Evolutionary conservation across 1,140 invertebrate species (phyloP).

Genomic region (Galendromus occidentalis): DNA sequence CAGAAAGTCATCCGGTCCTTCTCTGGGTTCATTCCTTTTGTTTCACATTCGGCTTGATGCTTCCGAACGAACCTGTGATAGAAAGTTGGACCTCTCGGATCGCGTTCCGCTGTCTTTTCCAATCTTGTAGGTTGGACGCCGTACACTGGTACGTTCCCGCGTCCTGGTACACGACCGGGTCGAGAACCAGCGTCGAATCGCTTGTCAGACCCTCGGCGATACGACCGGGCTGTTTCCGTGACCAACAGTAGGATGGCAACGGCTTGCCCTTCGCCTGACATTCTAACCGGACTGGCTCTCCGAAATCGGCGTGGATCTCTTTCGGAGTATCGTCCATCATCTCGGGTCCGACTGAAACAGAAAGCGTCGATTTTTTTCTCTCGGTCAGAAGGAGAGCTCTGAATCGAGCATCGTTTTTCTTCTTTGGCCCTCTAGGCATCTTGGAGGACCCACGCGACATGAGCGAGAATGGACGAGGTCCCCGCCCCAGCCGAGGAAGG

Average conservation of each 20-base stretch:
- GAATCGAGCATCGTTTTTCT: no score
- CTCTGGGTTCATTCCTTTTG: background rate
- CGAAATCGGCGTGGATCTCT: constrained; percentile 53
- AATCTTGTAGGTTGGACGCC: constrained; percentile 20
- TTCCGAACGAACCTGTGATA: constrained; percentile 25
- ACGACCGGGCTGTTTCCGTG: constrained; percentile 6
- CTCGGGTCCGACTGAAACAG: constrained; percentile 22
- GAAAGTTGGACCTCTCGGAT: constrained; percentile 34
- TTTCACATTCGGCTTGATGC: background rate
- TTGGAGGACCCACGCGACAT: background rate
- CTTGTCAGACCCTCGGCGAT: constrained; percentile 25
- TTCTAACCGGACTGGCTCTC: constrained; percentile 57
- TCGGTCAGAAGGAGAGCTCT: background rate
- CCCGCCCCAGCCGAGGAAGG: background rate
- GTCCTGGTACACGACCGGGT: constrained; percentile 50
- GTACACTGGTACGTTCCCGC: constrained; percentile 52
- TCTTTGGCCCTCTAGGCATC: background rate
- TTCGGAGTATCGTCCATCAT: constrained; percentile 30
- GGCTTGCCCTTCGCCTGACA: constrained; percentile 44
- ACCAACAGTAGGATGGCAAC: constrained; percentile 16
- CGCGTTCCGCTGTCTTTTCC: constrained; percentile 27
- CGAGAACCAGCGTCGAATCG: constrained; percentile 38
- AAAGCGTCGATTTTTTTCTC: constrained; percentile 9
- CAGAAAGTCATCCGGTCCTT: background rate
- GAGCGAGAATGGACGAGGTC: background rate